Evolutionary conservation across 1,140 invertebrate species (phyloP), one percentile per base, ranked within the genome.

Genomic region (Patella vulgata): DNA sequence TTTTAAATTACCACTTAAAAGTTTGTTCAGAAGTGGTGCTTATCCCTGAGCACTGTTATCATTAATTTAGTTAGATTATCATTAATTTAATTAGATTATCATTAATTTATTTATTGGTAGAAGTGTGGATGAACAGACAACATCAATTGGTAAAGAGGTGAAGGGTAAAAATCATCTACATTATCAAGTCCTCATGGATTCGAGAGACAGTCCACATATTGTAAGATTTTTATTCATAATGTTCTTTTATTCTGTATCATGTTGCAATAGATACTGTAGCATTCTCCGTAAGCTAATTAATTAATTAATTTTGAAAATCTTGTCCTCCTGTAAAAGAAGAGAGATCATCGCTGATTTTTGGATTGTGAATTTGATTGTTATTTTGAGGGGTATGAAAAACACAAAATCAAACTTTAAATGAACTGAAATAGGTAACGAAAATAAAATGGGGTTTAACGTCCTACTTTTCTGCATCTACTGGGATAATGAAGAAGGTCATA

Each of bases 141-240:
- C 62, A 19, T 51, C 66, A 14, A 46, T 63, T 11, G 64, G 65
- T 3, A 73, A 66, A 25, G 66, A 74, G 47, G 93, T 96, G 0
- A 93, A 94, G 85, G 93, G 93, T 44, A 88, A 89, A 78, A 93
- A 92, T 17, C 94, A 96, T 73, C 93, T 93, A n/a, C 98, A 96
- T 82, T 98, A 98, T 84, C 95, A 98, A 88, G 95, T 97, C 21
- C 87, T 98, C 6, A 97, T 98, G 75, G 96, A 98, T 85, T 92
- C 94, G 57, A 88, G 96, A 80, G 96, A 98, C 87, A 96, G 94
- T 82, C 95, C 95, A 25, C 94, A 91, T 84, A 96, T 98, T 86
- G 93, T 96, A 88, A 90, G 91, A n/a, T n/a, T n/a, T n/a, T n/a
- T n/a, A n/a, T n/a, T n/a, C 89, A 44, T 23, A 9, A 12, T n/a